Percentiles rank a stretch among this genome's conserved stretches.
phyloP scores from a whole-genome alignment of 2,888 invertebrate genomes.

The Drosophila leonis region DNA sequence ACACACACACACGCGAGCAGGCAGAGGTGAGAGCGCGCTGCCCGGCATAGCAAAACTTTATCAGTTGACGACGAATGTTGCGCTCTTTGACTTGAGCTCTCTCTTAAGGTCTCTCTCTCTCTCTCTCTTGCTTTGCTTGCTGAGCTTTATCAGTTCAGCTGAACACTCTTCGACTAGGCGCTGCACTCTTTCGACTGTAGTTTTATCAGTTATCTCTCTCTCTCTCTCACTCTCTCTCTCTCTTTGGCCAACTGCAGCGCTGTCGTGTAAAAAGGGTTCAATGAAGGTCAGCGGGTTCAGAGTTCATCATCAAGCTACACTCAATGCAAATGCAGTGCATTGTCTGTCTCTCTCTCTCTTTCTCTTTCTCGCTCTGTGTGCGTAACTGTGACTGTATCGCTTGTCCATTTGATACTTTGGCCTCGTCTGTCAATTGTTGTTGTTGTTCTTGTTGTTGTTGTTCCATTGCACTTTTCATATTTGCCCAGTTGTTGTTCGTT shows the following conservation, averaged over 20 bases:
- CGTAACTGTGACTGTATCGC: conserved; percentile 59
- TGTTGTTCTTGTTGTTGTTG: conserved; percentile 47
- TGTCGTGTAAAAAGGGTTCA: conserved; percentile 71
- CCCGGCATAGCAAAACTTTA: conserved; percentile 12
- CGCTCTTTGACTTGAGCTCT: not conserved
- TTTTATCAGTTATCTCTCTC: conserved; percentile 35
- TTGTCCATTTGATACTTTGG: conserved; percentile 80
- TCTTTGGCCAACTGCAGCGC: not conserved
- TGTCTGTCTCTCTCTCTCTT: not conserved
- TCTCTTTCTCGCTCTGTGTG: conserved; percentile 6
- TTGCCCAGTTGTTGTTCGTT: conserved; percentile 73
- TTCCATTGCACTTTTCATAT: conserved; percentile 71
- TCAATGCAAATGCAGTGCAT: conserved; percentile 30
- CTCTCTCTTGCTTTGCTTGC: conserved; percentile 13
- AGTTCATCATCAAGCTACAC: conserved; percentile 80
- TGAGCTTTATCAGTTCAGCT: conserved; percentile 51
- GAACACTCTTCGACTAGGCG: not conserved
- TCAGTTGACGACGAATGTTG: not conserved
- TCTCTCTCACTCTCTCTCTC: not conserved
- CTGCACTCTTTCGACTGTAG: not conserved
- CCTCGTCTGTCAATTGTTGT: conserved; percentile 73
- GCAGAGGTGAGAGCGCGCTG: not conserved
- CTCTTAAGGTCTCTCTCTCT: not conserved
- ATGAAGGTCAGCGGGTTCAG: conserved; percentile 85
- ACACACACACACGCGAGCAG: conserved; percentile 6